Base-by-base conservation (phyloP, 2,113 vertebrate genomes). In the Rissa tridactyla region DNA sequence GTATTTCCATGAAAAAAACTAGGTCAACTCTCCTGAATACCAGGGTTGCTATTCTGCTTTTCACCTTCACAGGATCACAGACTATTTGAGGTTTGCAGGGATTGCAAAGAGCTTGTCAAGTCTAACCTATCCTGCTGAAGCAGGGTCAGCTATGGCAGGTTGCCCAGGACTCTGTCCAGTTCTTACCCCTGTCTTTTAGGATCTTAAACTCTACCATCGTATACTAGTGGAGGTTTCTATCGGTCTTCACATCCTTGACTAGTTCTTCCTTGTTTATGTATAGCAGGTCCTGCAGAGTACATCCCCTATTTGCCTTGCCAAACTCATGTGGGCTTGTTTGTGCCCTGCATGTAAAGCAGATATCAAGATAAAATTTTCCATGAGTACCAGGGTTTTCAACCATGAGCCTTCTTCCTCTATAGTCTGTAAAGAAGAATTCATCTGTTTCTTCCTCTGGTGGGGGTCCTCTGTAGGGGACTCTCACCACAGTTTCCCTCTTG, bases 101-200 rank as follows among this genome's bases (percentile, higher is more conserved):
- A 29, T 3, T 29, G 26, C 61, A 64, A 64, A 64, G 61, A 42
- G 9, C 38, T 15, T 70, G 7, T 32, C 27, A 69, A 69, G 15
- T 60, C 30, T 30, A 64, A 55, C 20, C 22, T 66, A 18, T 68
- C 13, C 29, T 75, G 26, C 14, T 70, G 20, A 70, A 38, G 19
- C 19, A 49, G 1, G 0, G 14, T 60, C 32, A 79, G 2, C 15
- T 27, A 27, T 15, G 44, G 6, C 2, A 25, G 13, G 25, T 75
- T 61, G 14, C 12, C 29, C 13, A 42, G n/a, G 19, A 66, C 6
- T n/a, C 54, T 57, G 14, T 79, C 16, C 44, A 73, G 27, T 34
- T 55, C 25, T 88, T 47, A n/a, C 5, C 7, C 9, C 14, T 11
- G 2, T 42, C 4, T 88, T 49, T 78, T 15, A 70, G 16, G 15